phyloP scores from a whole-genome alignment of 2,888 invertebrate species.

The Dysmachus trigonus region DNA sequence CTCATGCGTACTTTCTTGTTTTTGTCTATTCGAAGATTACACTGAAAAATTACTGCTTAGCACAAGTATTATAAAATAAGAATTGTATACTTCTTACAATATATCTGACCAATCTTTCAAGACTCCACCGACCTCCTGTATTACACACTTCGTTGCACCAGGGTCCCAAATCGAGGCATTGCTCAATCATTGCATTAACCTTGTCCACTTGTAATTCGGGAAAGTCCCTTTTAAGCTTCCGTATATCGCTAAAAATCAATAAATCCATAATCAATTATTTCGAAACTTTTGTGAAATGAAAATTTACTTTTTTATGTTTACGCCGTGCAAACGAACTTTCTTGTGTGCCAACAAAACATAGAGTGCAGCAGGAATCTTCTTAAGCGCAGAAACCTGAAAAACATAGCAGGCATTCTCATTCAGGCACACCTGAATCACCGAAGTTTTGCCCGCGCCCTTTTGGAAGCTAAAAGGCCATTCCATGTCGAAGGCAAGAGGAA shows the following conservation, averaged over 20 bases:
- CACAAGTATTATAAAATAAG: slow-evolving; percentile 16
- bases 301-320: slow-evolving; percentile 71
- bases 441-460: slow-evolving; percentile 70
- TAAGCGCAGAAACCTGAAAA: slow-evolving; percentile 68
- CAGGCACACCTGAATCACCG: slow-evolving; percentile 71
- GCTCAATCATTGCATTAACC: slow-evolving; percentile 66
- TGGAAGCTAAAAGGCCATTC: slow-evolving; percentile 74
- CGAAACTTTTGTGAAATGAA: background rate
- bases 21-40: slow-evolving; percentile 67
- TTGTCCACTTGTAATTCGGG: slow-evolving; percentile 64
- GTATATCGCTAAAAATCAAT: slow-evolving; percentile 68
- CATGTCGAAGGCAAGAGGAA: slow-evolving; percentile 72
- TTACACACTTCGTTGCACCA: slow-evolving; percentile 68
- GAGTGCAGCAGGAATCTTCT: slow-evolving; percentile 69
- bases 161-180: slow-evolving; percentile 70
- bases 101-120: slow-evolving; percentile 68
- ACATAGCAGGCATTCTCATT: slow-evolving; percentile 67
- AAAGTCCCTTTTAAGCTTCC: slow-evolving; percentile 72
- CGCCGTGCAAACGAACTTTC: slow-evolving; percentile 70
- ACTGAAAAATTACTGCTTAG: slow-evolving; percentile 58
- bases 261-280: slow-evolving; percentile 50
- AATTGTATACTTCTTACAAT: slow-evolving; percentile 61
- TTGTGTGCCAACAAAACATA: slow-evolving; percentile 68
- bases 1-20: slow-evolving; percentile 69
- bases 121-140: slow-evolving; percentile 69